Percentiles rank a stretch among this genome's conserved stretches.
Conservation (phyloP, 1,140 invertebrate species). For the Rhizoglyphus robini region DNA sequence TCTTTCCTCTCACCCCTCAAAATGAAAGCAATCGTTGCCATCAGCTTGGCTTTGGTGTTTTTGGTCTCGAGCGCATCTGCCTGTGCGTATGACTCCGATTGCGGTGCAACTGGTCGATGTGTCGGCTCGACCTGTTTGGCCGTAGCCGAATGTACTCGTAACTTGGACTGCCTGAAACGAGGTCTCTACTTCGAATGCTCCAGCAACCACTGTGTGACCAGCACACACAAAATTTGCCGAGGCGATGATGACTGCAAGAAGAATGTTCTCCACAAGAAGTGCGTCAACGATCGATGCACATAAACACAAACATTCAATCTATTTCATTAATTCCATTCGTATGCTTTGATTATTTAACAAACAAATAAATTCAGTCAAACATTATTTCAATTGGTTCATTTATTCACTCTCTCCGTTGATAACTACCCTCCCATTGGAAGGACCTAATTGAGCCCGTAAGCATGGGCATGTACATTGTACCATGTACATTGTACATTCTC, state of each 20-base stretch:
- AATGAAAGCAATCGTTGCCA: too few species aligned
- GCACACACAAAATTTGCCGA: constrained; percentile 16
- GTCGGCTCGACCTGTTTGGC: not conserved
- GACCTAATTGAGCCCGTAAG: too few species aligned
- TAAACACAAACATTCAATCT: not conserved
- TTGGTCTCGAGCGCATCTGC: not conserved
- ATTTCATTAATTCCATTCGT: not conserved
- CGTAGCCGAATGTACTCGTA: constrained; percentile 9
- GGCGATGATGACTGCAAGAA: constrained; percentile 18
- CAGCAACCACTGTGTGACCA: not conserved
- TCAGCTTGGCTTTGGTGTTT: not conserved
- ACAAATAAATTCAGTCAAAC: too few species aligned
- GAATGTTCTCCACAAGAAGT: constrained; percentile 13
- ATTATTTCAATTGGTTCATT: too few species aligned
- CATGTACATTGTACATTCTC: too few species aligned
- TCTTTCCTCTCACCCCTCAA: too few species aligned
- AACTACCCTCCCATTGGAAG: too few species aligned
- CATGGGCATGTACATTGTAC: too few species aligned
- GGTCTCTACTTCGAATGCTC: constrained; percentile 17
- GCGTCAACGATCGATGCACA: not conserved
- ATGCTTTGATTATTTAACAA: not conserved
- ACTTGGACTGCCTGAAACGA: constrained; percentile 13
- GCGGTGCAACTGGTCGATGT: constrained; percentile 15
- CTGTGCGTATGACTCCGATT: constrained; percentile 16
- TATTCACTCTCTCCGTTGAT: too few species aligned